A percentile compares a stretch with the other conserved stretches of the same genome.
Conservation (phyloP, 2,797 vertebrate genomes). For the Petrocephalus sullivani region DNA sequence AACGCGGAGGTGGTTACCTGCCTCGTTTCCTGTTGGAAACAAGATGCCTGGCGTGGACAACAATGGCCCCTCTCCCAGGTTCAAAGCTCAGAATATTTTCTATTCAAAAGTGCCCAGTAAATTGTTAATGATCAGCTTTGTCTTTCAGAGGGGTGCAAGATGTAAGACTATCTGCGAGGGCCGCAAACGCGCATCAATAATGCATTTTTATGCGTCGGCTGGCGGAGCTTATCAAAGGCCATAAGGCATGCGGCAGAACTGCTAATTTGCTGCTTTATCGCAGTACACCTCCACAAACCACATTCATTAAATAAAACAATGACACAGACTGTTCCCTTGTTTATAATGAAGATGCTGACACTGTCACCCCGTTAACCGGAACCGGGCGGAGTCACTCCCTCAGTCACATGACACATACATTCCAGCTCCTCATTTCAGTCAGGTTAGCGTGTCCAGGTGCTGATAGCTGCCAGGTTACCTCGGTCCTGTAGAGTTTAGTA, state of each 20-base stretch:
- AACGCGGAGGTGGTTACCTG: not conserved
- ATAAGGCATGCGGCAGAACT: not conserved
- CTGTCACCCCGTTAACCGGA: not conserved
- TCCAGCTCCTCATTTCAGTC: not conserved
- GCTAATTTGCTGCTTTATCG: not conserved
- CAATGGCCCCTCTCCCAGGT: not conserved
- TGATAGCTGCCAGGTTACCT: not conserved
- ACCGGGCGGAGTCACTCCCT: not conserved
- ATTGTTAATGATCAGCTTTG: constrained; percentile 58
- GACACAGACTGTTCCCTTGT: not conserved
- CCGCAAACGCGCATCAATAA: constrained; percentile 52
- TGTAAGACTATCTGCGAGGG: constrained; percentile 58
- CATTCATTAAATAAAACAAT: not conserved
- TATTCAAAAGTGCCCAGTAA: constrained; percentile 50
- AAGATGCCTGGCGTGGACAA: not conserved
- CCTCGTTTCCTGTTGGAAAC: constrained; percentile 4
- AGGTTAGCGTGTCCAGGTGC: not conserved
- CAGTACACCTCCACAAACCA: not conserved
- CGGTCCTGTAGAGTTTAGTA: not conserved
- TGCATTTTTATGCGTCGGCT: constrained; percentile 41
- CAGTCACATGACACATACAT: not conserved
- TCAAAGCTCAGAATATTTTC: constrained; percentile 23
- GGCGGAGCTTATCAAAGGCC: not conserved
- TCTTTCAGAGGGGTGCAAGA: constrained; percentile 43
- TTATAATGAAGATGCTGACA: not conserved